Evolutionary conservation across 2,888 invertebrate genomes (phyloP), one percentile per base, ranked within the genome.

Genomic region (Euzophera pinguis): DNA sequence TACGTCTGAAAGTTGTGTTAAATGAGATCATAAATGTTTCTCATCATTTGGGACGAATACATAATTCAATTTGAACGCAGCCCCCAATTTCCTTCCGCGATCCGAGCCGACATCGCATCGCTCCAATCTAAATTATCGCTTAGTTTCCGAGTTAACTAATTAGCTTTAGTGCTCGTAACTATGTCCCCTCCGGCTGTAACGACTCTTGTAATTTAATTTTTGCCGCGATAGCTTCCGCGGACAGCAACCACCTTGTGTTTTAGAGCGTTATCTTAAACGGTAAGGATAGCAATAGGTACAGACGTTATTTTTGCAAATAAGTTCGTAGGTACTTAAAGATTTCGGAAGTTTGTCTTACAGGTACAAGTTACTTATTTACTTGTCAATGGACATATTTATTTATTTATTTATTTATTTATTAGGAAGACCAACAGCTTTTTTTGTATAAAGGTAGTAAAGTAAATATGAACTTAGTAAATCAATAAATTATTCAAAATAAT

Each of bases 121-220:
- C 57, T 61, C 65, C 64, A 63, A 73, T 71, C 69, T 65, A 77
- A 82, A 81, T 84, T 82, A 83, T 77, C 79, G 78, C 78, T 76
- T 76, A 81, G 81, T 81, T 81, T 74, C 71, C 71, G 68, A 71
- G 75, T 76, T 76, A 73, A 71, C 76, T 83, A 84, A 84, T 84
- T 82, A 81, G 74, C 68, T 81, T 75, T 77, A 77, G 77, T 78
- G 74, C 70, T 71, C 64, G 71, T 78, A 70, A 78, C 71, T 73
- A 61, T 60, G 65, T 63, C 67, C 68, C n/a, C 70, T 53, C 58
- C 57, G 54, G 52, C 53, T 52, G 71, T 72, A 75, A 78, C 73
- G 74, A 70, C 73, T 72, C 67, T 61, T 69, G 75, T 78, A 76
- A 79, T 80, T 81, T 76, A 73, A 80, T 80, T 81, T 77, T 81